Conservation (phyloP, 2,888 invertebrate genomes). For the Hydrotaea cyrtoneurina region DNA sequence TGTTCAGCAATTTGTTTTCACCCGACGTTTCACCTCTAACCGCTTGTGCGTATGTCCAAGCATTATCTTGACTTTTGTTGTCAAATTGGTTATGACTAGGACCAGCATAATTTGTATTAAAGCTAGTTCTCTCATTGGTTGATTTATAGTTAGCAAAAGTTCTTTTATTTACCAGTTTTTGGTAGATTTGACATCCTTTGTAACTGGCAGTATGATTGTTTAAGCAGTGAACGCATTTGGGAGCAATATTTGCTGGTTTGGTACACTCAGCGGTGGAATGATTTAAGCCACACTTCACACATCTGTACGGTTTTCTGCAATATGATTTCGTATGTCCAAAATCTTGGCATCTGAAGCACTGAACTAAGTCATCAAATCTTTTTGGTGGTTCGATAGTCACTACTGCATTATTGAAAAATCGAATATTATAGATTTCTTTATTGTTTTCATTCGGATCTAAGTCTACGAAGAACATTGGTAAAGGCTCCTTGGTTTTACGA, state of each 20-base stretch:
- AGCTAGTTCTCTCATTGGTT: neutral
- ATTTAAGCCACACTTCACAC: neutral
- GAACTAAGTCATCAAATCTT: neutral
- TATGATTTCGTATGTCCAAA: neutral
- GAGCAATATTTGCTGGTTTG: no score
- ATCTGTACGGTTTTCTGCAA: neutral
- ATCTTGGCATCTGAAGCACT: neutral
- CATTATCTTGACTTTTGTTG: neutral
- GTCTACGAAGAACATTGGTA: neutral
- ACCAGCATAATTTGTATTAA: no score
- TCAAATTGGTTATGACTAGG: no score
- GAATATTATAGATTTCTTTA: neutral
- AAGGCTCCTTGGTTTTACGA: neutral
- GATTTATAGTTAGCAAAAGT: no score
- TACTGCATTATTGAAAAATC: neutral
- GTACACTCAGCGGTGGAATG: no score
- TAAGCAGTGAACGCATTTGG: no score
- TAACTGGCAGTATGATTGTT: no score
- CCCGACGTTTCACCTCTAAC: conserved; percentile 11
- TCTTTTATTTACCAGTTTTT: no score
- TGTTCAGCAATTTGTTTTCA: conserved; percentile 14
- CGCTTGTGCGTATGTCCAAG: conserved; percentile 23
- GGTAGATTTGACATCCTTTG: no score
- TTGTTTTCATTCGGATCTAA: neutral
- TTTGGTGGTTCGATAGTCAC: neutral